Evolutionary conservation across 2,113 vertebrate species (phyloP).

Genomic region (Serinus canaria): DNA sequence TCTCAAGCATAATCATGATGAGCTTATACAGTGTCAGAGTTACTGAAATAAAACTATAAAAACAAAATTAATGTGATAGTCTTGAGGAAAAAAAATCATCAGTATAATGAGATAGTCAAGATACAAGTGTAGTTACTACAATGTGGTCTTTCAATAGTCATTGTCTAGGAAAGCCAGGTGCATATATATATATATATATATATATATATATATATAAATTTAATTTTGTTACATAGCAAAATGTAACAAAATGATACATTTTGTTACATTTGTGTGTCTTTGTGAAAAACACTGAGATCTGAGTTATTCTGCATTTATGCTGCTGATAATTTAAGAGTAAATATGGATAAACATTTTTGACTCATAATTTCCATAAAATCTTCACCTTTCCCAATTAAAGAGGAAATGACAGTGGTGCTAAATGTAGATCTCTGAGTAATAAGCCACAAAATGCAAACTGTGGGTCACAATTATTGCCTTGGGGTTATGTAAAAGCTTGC

Average conservation of each 20-base stretch:
- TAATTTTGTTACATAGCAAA: background rate
- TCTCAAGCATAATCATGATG: background rate
- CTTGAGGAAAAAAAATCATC: background rate
- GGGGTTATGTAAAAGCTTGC: background rate
- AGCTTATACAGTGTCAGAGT: background rate
- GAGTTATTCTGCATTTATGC: background rate
- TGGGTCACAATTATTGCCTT: background rate
- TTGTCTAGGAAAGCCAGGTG: background rate
- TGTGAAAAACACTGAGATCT: background rate
- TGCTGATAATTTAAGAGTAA: background rate
- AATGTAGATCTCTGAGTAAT: background rate
- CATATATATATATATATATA: too few species aligned
- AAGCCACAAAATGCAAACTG: background rate
- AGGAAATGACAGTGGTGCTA: background rate
- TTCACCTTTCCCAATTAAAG: background rate
- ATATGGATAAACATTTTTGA: background rate
- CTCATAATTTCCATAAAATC: background rate
- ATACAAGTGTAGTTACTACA: background rate
- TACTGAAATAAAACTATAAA: constrained; percentile 22
- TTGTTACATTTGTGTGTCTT: background rate
- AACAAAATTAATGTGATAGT: background rate
- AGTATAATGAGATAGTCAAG: background rate
- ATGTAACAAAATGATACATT: too few species aligned
- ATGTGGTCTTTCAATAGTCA: background rate
- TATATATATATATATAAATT: background rate